Percentiles rank a stretch among this genome's conserved stretches.
These are phyloP conservation scores for Rhinopithecus roxellana DNA, from an alignment of 2,113 vertebrate species.

Conservation along the genomic window DNA sequence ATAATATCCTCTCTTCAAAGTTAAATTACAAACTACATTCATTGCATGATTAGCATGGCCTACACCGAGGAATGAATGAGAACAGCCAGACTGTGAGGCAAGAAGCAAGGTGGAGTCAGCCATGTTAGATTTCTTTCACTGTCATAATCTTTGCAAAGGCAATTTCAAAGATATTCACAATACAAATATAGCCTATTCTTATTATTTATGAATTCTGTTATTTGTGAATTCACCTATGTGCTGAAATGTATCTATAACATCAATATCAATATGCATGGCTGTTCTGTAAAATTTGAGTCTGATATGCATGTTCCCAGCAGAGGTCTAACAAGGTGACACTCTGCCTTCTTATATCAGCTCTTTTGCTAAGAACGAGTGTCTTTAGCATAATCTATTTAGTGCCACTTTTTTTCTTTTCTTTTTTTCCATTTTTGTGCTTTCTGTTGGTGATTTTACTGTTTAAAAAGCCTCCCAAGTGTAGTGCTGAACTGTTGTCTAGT, in stretches of 20 bases:
- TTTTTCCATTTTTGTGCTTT: not conserved
- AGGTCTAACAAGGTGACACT: not conserved
- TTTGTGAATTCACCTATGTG: not conserved
- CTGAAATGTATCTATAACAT: not conserved
- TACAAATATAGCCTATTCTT: not conserved
- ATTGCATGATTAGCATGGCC: no score
- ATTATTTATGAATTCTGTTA: not conserved
- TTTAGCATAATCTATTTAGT: not conserved
- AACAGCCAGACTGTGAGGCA: no score
- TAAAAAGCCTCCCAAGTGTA: not conserved
- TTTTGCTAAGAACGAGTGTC: not conserved
- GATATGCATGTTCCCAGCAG: not conserved
- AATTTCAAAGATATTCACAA: not conserved
- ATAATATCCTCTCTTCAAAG: no score
- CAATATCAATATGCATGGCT: not conserved
- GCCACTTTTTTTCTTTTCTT: not conserved
- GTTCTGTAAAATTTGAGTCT: not conserved
- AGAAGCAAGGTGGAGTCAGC: no score
- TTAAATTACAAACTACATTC: no score
- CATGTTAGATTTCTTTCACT: no score
- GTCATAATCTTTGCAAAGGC: no score
- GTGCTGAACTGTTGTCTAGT: not conserved
- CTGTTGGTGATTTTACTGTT: not conserved
- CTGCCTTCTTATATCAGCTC: not conserved
- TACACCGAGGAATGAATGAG: no score